Evolutionary conservation across 2,113 vertebrate genomes (phyloP), one percentile per base, ranked within the genome.

Genomic region (Brienomyrus brachyistius): DNA sequence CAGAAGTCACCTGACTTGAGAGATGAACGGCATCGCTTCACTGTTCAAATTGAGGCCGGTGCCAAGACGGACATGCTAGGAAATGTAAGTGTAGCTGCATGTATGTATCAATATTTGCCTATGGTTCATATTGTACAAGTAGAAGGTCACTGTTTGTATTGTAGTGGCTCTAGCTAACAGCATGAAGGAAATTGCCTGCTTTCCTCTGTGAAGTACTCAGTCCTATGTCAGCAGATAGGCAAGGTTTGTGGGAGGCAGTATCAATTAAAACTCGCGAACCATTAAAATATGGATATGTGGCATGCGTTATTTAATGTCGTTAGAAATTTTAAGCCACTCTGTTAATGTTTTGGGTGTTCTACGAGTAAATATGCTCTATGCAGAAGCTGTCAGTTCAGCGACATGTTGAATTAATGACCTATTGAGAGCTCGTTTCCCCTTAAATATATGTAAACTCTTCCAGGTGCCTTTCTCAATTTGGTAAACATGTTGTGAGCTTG

Each of bases 81-180:
- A 70, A 52, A 51, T 90, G 40, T 56, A 50, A 48, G 86, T 59
- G 59, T 47, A 77, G 27, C 31, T 54, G 9, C 21, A 35, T 77
- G 7, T 21, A 19, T 54, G 19, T 82, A 88, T 88, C 62, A 90
- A 80, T 90, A 90, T 90, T 87, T 74, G 85, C 86, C 51, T 51
- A 88, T 45, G 70, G 52, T 90, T 87, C 84, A 86, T 91, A 90
- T 91, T 83, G 80, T 11, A 5, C 1, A 31, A 66, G 62, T 27
- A 27, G 62, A 70, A 70, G 62, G 62, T 70, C 27, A 31, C 62
- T 70, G 62, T n/a, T 31, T 70, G n/a, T 27, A 89, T 89, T 82
- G 90, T 84, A 59, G 89, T 88, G 90, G 90, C 88, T 83, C 54
- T 43, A 87, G 89, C 88, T 77, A 91, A 89, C 85, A 90, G 90